Conservation (phyloP, 2,797 vertebrate genomes). For the Pogonophryne albipinna region DNA sequence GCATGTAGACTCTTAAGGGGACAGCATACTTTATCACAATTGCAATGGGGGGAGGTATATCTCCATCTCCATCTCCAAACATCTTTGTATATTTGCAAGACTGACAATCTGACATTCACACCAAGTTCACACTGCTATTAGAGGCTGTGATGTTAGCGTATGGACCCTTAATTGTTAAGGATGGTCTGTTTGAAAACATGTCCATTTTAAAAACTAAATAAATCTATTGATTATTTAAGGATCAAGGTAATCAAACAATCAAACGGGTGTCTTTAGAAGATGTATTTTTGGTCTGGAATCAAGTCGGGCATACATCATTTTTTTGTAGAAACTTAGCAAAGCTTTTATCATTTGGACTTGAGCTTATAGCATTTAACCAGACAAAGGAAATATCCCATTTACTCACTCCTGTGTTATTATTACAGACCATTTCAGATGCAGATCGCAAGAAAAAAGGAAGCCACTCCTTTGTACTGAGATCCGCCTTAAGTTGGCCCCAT, state of each 20-base stretch:
- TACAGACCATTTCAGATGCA: constrained; percentile 14
- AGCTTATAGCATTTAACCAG: constrained; percentile 15
- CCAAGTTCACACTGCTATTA: background rate
- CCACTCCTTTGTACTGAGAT: background rate
- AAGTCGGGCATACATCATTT: constrained; percentile 8
- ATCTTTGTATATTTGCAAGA: no score
- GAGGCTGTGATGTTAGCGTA: background rate
- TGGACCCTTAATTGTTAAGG: background rate
- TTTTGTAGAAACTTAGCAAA: background rate
- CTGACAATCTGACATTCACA: no score
- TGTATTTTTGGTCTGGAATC: background rate
- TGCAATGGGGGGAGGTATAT: no score
- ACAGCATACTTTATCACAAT: no score
- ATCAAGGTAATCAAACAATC: background rate
- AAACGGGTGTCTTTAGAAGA: background rate
- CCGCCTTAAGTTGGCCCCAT: constrained; percentile 21
- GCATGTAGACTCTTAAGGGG: no score
- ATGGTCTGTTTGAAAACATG: background rate
- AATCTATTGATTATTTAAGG: no score
- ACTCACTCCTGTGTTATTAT: background rate
- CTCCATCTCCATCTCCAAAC: no score
- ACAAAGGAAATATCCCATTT: constrained; percentile 28
- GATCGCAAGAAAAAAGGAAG: constrained; percentile 15
- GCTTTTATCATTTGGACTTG: constrained; percentile 1
- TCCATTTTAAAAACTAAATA: no score